Conservation (phyloP, 2,113 vertebrate species). For the Isichthys henryi region DNA sequence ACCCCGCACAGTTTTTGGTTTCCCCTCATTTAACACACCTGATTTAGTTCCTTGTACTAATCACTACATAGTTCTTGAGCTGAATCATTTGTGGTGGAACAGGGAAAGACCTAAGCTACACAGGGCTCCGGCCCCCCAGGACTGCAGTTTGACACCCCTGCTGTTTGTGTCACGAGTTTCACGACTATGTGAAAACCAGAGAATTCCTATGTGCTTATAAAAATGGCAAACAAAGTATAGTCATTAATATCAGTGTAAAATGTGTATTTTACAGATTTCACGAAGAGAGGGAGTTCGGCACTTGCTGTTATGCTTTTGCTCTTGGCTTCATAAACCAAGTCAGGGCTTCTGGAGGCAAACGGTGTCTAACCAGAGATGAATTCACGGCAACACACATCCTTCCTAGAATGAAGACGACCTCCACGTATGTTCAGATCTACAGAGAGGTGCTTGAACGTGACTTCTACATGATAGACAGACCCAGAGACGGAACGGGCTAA, state of each 20-base stretch:
- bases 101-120: too few relatives aligned
- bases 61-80: too few relatives aligned
- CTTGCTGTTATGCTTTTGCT: constrained; percentile 71
- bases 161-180: not conserved
- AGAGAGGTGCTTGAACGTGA: constrained; percentile 46
- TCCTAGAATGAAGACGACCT: constrained; percentile 52
- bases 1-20: too few relatives aligned
- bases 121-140: too few relatives aligned
- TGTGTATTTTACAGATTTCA: constrained; percentile 28
- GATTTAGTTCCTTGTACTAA: too few relatives aligned
- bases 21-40: too few relatives aligned
- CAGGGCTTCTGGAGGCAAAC: constrained; percentile 42
- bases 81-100: too few relatives aligned
- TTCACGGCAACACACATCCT: constrained; percentile 65
- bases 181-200: not conserved
- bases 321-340: constrained; percentile 69
- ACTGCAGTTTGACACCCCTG: too few relatives aligned
- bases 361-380: constrained; percentile 46
- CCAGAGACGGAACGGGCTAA: not conserved
- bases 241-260: not conserved
- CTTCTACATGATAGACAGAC: constrained; percentile 43
- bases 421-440: constrained; percentile 63
- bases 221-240: not conserved
- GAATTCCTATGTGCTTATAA: not conserved
- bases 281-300: constrained; percentile 64